Evolutionary conservation across 2,888 invertebrate genomes (phyloP), one percentile per base, ranked within the genome.

Genomic region (Rhingia campestris): DNA sequence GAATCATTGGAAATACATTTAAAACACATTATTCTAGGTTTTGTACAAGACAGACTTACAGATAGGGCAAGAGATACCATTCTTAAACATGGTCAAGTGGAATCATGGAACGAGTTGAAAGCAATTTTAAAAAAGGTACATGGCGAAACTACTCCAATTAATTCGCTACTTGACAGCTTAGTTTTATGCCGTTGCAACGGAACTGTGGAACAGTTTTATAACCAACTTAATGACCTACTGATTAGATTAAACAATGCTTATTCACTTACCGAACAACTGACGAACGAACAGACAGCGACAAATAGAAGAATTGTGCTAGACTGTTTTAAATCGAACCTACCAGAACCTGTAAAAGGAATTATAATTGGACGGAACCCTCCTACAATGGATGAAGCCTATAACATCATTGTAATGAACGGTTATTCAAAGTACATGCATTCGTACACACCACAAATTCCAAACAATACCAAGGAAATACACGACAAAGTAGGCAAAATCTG

Each of bases 341-440:
- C 61, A 41, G 72, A 45, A 61, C 61, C 53, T 7, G 22, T 53
- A 41, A 72, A 53, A 53, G 43, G 35, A 10, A 72, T 61, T 6
- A 53, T 61, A 41, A 43, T 70, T 12, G 43, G 22, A 1, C 35
- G 70, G 35, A 47, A 70, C 10, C 70, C 58, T 51, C 6, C 22
- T 39, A 43, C 35, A 41, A 6, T 49, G 12, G 54, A 54, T 10
- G 45, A 33, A 6, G 66, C 53, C 5, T 53, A 45, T 9, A 37
- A 14, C 10, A 49, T 58, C 6, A 47, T 58, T 37, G 7, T 22
- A 7, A 56, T 45, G 12, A 67, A 67, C 35, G 45, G 43, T 9
- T 53, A 54, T 41, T 9, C 33, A 33, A 53, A 53, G 7, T 22
- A 33, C 22, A 59, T 1, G 6, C 14, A 59, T 32, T 14, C 43